These are phyloP conservation scores for Orius insidiosus DNA, from an alignment of 1,140 invertebrate species.

Conservation along the genomic window DNA sequence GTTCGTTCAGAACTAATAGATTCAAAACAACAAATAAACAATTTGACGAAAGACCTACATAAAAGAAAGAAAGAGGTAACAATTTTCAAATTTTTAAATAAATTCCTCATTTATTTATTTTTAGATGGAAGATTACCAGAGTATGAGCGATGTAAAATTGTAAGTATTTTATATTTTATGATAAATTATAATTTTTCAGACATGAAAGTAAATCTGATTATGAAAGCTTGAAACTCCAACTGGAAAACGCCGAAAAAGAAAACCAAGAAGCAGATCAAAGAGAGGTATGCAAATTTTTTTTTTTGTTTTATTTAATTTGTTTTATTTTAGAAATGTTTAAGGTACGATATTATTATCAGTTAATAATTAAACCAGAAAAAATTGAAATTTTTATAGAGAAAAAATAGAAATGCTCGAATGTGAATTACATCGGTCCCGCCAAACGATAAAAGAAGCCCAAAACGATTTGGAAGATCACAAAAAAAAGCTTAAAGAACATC, in stretches of 20 bases:
- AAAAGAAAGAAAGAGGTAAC: no score
- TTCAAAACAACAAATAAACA: no score
- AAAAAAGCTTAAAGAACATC: not conserved
- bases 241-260: not conserved
- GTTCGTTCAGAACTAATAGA: no score
- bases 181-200: no score
- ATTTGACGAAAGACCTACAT: no score
- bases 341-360: not conserved
- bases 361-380: not conserved
- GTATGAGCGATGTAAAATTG: no score
- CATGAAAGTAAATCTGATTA: no score
- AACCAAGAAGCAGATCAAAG: not conserved
- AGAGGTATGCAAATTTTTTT: not conserved
- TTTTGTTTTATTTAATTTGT: not conserved
- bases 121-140: no score
- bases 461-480: not conserved
- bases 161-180: no score
- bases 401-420: not conserved
- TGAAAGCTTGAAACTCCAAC: no score
- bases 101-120: no score
- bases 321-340: not conserved
- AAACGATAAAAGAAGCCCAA: not conserved
- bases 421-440: not conserved
- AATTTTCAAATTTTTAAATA: no score
- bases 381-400: not conserved